Evolutionary conservation across 2,797 vertebrate genomes (phyloP).

Genomic region (Meda fulgida): DNA sequence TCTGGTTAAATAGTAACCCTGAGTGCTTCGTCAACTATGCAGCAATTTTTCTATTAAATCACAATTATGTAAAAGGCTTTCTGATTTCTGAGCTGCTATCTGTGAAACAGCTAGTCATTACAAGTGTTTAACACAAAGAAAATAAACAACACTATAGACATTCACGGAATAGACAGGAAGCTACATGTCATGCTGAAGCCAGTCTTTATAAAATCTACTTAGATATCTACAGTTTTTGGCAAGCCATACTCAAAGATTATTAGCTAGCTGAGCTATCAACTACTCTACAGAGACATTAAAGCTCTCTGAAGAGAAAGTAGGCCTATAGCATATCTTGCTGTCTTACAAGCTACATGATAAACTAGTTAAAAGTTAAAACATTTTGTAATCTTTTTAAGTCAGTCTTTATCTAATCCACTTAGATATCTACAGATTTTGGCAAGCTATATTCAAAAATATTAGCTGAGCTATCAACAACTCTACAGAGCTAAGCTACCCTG

Average conservation of each 20-base stretch:
- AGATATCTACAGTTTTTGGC: not conserved
- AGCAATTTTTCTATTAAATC: slow-evolving; percentile 51
- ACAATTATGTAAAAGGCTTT: slow-evolving; percentile 47
- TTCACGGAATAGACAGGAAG: slow-evolving; percentile 18
- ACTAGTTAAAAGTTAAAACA: not conserved
- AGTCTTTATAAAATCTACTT: slow-evolving; percentile 14
- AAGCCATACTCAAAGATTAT: not conserved
- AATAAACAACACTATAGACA: slow-evolving; percentile 43
- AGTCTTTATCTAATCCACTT: not conserved
- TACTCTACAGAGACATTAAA: not conserved
- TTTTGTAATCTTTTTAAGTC: not conserved
- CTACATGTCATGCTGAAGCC: slow-evolving; percentile 18
- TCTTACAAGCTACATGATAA: not conserved
- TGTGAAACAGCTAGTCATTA: slow-evolving; percentile 33
- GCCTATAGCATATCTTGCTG: not conserved
- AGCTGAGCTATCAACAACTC: not conserved
- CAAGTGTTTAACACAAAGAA: slow-evolving; percentile 30
- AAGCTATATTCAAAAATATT: not conserved
- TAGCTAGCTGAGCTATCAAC: not conserved
- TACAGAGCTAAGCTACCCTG: not conserved
- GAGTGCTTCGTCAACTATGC: slow-evolving; percentile 52
- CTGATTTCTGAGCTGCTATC: slow-evolving; percentile 22
- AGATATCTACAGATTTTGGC: not conserved
- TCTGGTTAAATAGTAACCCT: slow-evolving; percentile 59
- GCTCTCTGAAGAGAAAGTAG: not conserved